Base-by-base conservation (phyloP, 37 sponge, comb jelly and placozoan genomes). In the Halichondria panicea region DNA sequence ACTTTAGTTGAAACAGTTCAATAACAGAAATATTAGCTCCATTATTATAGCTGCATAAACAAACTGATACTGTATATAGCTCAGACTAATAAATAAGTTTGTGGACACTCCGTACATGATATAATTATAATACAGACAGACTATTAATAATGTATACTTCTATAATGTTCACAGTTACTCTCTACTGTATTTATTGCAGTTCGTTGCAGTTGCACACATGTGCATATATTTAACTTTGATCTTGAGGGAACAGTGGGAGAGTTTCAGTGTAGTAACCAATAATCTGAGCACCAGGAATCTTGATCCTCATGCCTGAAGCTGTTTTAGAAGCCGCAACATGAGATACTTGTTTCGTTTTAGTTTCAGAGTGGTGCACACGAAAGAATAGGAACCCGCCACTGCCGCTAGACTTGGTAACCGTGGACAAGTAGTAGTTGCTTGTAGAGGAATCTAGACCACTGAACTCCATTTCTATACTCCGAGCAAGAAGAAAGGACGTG, bases 241-340 rank as follows among this genome's bases (percentile, higher is more conserved):
- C 25, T 7, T 32, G 22, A n/a, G 81, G 81, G 39, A 81, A 81
- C 1, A 36, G 27, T 19, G 81, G 81, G 36, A 81, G 39, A 12
- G 35, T 59, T 48, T 81, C 68, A 33, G 81, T 81, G 38, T 63
- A 81, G 62, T 81, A 81, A 33, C 81, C 81, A 81, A 81, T 71
- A 12, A 70, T 27, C n/a, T 71, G 72, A 32, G 65, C 72, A 2
- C 81, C 81, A 1, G 81, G 81, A 1, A 81, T 81, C 4, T 40
- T 62, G 18, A 81, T 52, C 63, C 46, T 61, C 72, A 81, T 8
- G 8, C 81, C 81, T 37, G 43, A 36, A 11, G 61, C 70, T 24
- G 70, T 81, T n/a, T 54, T 62, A 3, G 62, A 25, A 6, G 38
- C 72, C 11, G 22, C n/a, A 30, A 43, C 44, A 25, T 45, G 46